phyloP scores from a whole-genome alignment of 2,113 vertebrate species.

The Apistogramma diplotaenia region DNA sequence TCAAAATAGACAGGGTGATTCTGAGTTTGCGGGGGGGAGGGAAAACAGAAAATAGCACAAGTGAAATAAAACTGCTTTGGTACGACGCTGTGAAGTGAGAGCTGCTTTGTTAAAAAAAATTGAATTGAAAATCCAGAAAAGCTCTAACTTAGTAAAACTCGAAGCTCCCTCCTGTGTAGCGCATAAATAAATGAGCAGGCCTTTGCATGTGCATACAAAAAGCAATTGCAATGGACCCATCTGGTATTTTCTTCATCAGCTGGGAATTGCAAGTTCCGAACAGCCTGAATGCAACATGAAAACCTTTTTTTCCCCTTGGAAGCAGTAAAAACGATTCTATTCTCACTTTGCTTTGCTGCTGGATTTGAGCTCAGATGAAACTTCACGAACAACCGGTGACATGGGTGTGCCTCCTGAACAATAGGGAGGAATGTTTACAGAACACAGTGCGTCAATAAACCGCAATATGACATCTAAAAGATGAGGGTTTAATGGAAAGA shows the following conservation, averaged over 20 bases:
- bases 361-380: conserved; percentile 39
- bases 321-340: conserved; percentile 20
- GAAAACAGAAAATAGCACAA: conserved; percentile 41
- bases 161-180: conserved; percentile 32
- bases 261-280: conserved; percentile 37
- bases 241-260: conserved; percentile 46
- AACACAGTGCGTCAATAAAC: conserved; percentile 25
- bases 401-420: conserved; percentile 9
- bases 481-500: not conserved
- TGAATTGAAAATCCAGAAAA: conserved; percentile 26
- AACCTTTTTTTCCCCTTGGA: conserved; percentile 19
- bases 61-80: conserved; percentile 13
- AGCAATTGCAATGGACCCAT: conserved; percentile 46
- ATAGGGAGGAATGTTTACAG: conserved; percentile 31
- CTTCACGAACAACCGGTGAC: conserved; percentile 16
- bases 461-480: not conserved
- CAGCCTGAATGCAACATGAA: conserved; percentile 33
- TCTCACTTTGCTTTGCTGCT: not conserved
- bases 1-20: conserved; percentile 48
- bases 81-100: conserved; percentile 22
- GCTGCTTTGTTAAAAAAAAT: conserved; percentile 1
- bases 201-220: conserved; percentile 46
- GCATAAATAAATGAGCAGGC: conserved; percentile 58
- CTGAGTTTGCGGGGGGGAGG: conserved; percentile 26
- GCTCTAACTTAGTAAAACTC: conserved; percentile 20